Evolutionary conservation across 1,140 invertebrate genomes (phyloP).

Genomic region (Drosophila prosaltans): DNA sequence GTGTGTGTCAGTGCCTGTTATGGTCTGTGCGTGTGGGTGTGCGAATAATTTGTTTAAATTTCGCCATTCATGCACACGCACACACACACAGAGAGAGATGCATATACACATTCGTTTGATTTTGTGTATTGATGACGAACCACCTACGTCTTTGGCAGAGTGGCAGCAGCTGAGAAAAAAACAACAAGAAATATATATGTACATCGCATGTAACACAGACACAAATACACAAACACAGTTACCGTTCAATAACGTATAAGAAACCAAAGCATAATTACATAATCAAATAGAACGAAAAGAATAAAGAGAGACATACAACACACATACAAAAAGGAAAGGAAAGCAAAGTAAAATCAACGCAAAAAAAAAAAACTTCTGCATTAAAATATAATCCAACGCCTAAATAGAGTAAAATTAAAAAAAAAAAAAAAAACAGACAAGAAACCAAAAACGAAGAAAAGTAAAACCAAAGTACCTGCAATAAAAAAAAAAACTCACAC

Average conservation of each 20-base stretch:
- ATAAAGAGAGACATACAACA: conserved; percentile 27
- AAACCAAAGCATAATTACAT: conserved; percentile 82
- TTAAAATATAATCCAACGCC: conserved; percentile 74
- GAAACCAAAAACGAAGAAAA: not conserved
- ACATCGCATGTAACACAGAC: conserved; percentile 59
- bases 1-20: conserved; percentile 4
- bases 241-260: conserved; percentile 76
- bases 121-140: conserved; percentile 71
- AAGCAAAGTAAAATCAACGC: conserved; percentile 52
- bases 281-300: conserved; percentile 77
- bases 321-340: conserved; percentile 10
- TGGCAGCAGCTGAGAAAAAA: conserved; percentile 58
- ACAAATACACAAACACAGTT: conserved; percentile 39
- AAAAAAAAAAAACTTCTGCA: conserved; percentile 55
- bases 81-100: conserved; percentile 8
- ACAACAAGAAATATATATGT: conserved; percentile 24
- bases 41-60: conserved; percentile 74
- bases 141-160: conserved; percentile 59
- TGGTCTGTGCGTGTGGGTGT: conserved; percentile 26
- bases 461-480: conserved; percentile 74
- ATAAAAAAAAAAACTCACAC: conserved; percentile 48
- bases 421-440: conserved; percentile 44
- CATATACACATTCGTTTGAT: conserved; percentile 29
- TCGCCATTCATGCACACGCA: conserved; percentile 44
- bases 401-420: conserved; percentile 67